Percentiles rank a stretch among this genome's conserved stretches.
These are phyloP conservation scores for Pygoscelis antarcticus DNA, from an alignment of 2,113 vertebrate species.

Conservation along the genomic window DNA sequence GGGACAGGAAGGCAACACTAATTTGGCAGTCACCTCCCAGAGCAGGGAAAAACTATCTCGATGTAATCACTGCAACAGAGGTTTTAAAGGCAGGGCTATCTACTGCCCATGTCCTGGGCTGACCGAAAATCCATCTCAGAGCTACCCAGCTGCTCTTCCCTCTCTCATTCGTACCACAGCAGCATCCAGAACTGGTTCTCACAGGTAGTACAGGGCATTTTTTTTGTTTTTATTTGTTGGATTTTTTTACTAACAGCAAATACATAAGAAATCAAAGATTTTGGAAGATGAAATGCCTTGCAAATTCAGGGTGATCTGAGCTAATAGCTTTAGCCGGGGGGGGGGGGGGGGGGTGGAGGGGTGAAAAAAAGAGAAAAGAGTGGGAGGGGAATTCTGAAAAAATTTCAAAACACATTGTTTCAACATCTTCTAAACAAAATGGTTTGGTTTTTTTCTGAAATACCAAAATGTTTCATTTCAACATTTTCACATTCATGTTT, in stretches of 20 bases:
- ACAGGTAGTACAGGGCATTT: background rate
- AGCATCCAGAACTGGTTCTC: background rate
- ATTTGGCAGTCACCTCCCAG: background rate
- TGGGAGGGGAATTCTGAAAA: constrained; percentile 29
- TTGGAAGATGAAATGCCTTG: background rate
- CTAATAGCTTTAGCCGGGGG: background rate
- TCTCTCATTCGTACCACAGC: background rate
- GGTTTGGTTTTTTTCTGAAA: constrained; percentile 3
- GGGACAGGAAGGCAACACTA: background rate
- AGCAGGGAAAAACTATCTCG: background rate
- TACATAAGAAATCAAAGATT: background rate
- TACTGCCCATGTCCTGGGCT: background rate
- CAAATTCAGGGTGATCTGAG: background rate
- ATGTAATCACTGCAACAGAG: background rate
- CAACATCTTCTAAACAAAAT: constrained; percentile 54
- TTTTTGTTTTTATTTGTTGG: background rate
- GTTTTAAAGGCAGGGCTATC: background rate
- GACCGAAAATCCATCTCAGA: background rate
- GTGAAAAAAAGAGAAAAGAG: background rate
- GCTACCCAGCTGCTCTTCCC: background rate
- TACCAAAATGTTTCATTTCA: constrained; percentile 19
- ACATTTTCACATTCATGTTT: background rate
- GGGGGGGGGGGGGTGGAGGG: background rate
- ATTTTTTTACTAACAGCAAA: background rate
- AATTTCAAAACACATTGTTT: constrained; percentile 52